These are phyloP conservation scores for Malthinus seriepunctatus DNA, from an alignment of 2,888 invertebrate genomes.

Conservation along the genomic window DNA sequence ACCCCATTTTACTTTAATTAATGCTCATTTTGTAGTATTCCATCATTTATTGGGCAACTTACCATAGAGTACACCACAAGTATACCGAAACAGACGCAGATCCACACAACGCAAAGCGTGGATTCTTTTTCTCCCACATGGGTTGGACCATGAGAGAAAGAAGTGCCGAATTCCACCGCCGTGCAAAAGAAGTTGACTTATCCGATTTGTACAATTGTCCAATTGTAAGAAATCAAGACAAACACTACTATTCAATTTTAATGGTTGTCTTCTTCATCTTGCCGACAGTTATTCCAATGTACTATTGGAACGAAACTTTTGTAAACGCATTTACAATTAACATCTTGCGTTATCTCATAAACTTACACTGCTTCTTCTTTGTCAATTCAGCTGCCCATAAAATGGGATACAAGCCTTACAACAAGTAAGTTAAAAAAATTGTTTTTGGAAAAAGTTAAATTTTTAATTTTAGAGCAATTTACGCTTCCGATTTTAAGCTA, in stretches of 20 bases:
- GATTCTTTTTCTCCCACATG: slow-evolving; percentile 95
- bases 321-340: slow-evolving; percentile 69
- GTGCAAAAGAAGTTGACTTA: slow-evolving; percentile 84
- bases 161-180: slow-evolving; percentile 85
- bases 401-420: slow-evolving; percentile 62
- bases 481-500: slow-evolving; percentile 74
- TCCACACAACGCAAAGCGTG: slow-evolving; percentile 88
- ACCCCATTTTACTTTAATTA: not conserved
- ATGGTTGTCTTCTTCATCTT: not conserved
- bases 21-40: slow-evolving; percentile 62
- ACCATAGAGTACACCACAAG: slow-evolving; percentile 88
- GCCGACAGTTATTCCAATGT: slow-evolving; percentile 68
- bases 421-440: not conserved
- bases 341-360: slow-evolving; percentile 75
- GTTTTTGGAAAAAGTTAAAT: not conserved
- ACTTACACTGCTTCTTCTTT: slow-evolving; percentile 83
- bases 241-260: slow-evolving; percentile 64
- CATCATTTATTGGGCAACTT: slow-evolving; percentile 77
- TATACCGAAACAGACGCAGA: slow-evolving; percentile 93
- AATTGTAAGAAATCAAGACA: slow-evolving; percentile 83
- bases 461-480: slow-evolving; percentile 71
- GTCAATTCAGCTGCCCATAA: slow-evolving; percentile 86
- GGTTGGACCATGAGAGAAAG: slow-evolving; percentile 93
- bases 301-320: slow-evolving; percentile 75
- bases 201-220: slow-evolving; percentile 82